Base-by-base conservation (phyloP, 2,888 invertebrate species). In the Drosophila paranaensis region DNA sequence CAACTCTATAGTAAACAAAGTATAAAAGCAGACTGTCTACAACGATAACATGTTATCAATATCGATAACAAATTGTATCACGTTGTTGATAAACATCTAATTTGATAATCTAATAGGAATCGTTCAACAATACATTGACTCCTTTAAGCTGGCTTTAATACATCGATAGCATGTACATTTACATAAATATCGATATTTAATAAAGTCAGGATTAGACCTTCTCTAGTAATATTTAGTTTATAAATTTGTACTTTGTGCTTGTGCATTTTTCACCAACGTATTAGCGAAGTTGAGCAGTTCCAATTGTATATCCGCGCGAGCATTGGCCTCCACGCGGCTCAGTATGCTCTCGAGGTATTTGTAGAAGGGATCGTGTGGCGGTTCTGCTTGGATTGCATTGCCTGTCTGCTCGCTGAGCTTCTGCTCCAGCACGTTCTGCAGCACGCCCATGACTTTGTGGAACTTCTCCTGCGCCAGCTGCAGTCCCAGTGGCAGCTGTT, bases 321-420 rank as follows among this genome's bases (percentile, higher is more conserved):
- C 33, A 3, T n/a, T 14, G 4, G 25, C 61, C 0, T 71, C 65
- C 5, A 82, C 80, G 20, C 65, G 60, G 33, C 55, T 66, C 6
- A 82, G 20, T 10, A 79, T 57, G 20, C 56, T 79, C 6, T 74
- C 76, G 8, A 85, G 50, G 39, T 66, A 82, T 5, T 68, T 71
- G 37, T 79, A 71, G 45, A 82, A 85, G 10, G 82, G 71, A 42
- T 77, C 70, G 1, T 43, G 42, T 1, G 14, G 14, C 1, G 5
- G n/a, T 35, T 6, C 13, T 14, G 27, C 27, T 20, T 37, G 48
- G 6, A 11, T 30, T 2, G 6, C 2, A 35, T 6, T 0, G 6
- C 11, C 14, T 20, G 58, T 2, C n/a, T 61, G 54, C 16, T 60
- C 76, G 3, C 11, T 54, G 2, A 55, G 35, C 14, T 57, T 66